phyloP scores from a whole-genome alignment of 2,113 vertebrate genomes.

The Callipepla californica region DNA sequence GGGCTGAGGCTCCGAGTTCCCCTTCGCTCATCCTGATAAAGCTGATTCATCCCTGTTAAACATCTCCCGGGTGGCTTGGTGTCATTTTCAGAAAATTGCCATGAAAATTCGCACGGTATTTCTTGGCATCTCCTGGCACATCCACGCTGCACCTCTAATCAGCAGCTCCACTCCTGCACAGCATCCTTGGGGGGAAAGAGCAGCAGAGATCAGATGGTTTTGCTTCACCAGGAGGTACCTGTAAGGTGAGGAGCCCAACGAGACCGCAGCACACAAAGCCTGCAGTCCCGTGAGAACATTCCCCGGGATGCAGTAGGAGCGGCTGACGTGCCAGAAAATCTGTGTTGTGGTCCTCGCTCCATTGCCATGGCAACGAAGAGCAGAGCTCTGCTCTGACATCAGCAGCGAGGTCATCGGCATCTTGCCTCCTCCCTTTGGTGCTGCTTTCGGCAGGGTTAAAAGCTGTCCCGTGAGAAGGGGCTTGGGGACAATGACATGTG shows the following conservation, averaged over 20 bases:
- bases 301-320: background rate
- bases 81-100: background rate
- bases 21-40: fast-evolving
- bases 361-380: background rate
- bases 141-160: background rate
- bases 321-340: background rate
- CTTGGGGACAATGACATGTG: background rate
- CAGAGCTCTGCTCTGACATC: background rate
- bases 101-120: background rate
- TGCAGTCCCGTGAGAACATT: background rate
- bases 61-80: background rate
- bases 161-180: background rate
- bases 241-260: background rate
- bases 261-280: background rate
- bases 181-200: no score
- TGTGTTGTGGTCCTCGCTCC: background rate
- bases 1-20: background rate
- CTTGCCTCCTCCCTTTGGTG: background rate
- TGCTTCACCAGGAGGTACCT: background rate
- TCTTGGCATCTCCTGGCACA: background rate
- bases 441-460: background rate
- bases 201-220: no score
- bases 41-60: background rate
- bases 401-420: background rate
- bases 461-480: background rate